These are phyloP conservation scores for Rhincodon typus DNA, from an alignment of 2,797 vertebrate genomes.

Conservation along the genomic window DNA sequence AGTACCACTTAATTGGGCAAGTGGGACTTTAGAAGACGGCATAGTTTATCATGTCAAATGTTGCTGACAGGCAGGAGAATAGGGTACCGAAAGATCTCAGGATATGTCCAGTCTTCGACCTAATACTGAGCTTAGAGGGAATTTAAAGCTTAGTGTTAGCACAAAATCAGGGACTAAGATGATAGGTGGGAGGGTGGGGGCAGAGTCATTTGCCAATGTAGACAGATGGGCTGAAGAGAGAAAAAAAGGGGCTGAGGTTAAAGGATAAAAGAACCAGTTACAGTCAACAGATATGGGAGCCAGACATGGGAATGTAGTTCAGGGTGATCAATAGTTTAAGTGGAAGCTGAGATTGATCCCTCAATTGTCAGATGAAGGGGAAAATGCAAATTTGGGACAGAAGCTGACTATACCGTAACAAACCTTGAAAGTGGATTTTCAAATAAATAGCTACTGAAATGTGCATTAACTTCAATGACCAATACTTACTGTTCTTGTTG, in stretches of 20 bases:
- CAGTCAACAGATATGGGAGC: neutral
- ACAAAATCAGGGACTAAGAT: neutral
- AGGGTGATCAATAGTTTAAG: neutral
- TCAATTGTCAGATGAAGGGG: too few relatives aligned
- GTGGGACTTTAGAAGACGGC: neutral
- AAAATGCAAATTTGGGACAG: too few relatives aligned
- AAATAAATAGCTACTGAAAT: neutral
- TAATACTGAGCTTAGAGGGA: neutral
- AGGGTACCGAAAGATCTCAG: neutral
- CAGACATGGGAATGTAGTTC: neutral
- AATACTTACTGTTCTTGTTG: conserved; percentile 67
- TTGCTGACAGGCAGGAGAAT: neutral
- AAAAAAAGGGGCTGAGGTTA: neutral
- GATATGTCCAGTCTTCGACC: neutral
- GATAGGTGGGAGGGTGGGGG: too few relatives aligned
- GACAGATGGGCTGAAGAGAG: neutral
- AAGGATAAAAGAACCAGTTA: neutral
- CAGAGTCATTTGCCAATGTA: neutral
- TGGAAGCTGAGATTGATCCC: too few relatives aligned
- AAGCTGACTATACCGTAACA: neutral
- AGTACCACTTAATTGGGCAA: neutral
- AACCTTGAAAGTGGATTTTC: neutral
- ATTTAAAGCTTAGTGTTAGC: neutral
- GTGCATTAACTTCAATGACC: neutral
- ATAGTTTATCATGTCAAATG: neutral